Base-by-base conservation (phyloP, 2,888 invertebrate species). In the Chrysomela aeneicollis region DNA sequence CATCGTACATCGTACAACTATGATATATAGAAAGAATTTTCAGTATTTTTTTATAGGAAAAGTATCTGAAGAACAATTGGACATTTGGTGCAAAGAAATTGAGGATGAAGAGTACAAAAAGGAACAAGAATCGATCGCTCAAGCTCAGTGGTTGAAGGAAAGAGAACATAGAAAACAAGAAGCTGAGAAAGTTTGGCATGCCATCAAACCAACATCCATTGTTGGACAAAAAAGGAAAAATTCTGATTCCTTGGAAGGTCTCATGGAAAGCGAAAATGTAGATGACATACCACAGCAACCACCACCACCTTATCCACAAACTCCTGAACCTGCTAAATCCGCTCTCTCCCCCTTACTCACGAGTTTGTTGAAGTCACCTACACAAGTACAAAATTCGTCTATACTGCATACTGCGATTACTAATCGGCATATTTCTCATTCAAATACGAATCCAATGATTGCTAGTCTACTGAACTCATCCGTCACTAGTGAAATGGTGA, bases 291-390 rank as follows among this genome's bases (percentile, higher is more conserved):
- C 62, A n/a, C 73, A 74, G 42, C 71, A 63, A 42, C 67, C 63
- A 51, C 67, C 70, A 30, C 70, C 66, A 17, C 51, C 63, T 18
- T 71, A 60, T 26, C 64, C 59, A 17, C 73, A 69, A 54, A 55
- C 50, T 9, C 66, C 66, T 46, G 68, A 66, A 32, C 47, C 66
- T 3, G 22, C 84, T 3, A 85, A 85, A 64, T 84, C 87, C 1
- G 88, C 87, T 0, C 85, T 90, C 0, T 90, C 90, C 0, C 94
- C 94, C 0, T 82, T 95, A 49, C 84, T 95, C 52, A 94, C 95
- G 8, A 94, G 94, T 51, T 84, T 95, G 37, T 83, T 95, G 4
- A 93, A 94, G 80, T 91, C 90, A 50, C 87, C 88, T 0, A 87
- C 87, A 26, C 87, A 87, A 59, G 80, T 83, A 17, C 82, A 83